These are phyloP conservation scores for Pemphigus obesinymphae DNA, from an alignment of 1,140 invertebrate species.

Conservation along the genomic window DNA sequence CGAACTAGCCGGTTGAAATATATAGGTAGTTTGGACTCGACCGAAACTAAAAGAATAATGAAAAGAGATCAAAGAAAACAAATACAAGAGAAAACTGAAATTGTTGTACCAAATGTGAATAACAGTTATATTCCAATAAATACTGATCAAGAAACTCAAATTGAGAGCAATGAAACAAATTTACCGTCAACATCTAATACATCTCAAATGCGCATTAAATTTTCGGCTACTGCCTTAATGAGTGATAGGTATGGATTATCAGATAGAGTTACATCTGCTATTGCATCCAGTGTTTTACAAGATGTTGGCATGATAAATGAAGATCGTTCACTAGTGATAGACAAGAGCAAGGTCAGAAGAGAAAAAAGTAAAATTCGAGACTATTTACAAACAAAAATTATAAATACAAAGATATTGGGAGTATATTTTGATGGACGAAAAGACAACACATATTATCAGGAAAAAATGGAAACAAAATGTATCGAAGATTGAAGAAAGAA, in stretches of 20 bases:
- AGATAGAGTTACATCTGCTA: neutral
- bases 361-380: neutral
- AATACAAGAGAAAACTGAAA: too few species aligned
- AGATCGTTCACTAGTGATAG: neutral
- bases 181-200: neutral
- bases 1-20: too few species aligned
- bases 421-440: neutral
- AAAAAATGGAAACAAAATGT: too few species aligned
- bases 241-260: neutral
- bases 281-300: neutral
- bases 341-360: neutral
- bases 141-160: too few species aligned
- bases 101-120: too few species aligned
- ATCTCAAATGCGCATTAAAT: neutral
- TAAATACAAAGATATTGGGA: neutral
- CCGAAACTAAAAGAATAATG: too few species aligned
- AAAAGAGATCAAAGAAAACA: too few species aligned
- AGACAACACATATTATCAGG: too few species aligned
- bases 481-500: too few species aligned
- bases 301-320: neutral
- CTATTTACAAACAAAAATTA: neutral
- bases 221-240: neutral
- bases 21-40: too few species aligned
- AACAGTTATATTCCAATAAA: too few species aligned
- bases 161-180: too few species aligned